Base-by-base conservation (phyloP, 2,797 vertebrate species). In the Cuculus canorus region DNA sequence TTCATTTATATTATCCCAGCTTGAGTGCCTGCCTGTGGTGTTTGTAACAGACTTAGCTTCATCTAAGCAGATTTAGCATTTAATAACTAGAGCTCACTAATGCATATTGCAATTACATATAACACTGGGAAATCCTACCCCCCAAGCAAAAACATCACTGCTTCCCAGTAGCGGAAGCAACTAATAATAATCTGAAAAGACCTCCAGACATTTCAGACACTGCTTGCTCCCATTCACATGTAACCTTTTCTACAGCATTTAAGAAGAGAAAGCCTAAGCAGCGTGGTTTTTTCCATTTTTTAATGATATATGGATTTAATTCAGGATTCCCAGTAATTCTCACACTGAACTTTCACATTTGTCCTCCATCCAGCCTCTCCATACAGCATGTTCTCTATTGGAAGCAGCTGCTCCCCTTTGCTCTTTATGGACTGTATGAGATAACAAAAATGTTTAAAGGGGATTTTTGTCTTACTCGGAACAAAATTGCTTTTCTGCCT, bases 1-100 rank as follows among this genome's bases (percentile, higher is more conserved):
- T 85, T 94, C 79, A 32, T 75, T 83, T 77, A 13, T 72, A 92
- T 91, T 86, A 93, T 75, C 69, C 68, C 92, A 88, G 70, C 9
- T 65, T 81, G 53, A 92, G 84, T 54, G 93, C 66, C 64, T 63
- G 61, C 56, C 75, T 76, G 73, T 22, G 69, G 77, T 88, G 90
- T 95, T 87, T 82, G 78, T 95, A 93, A 94, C 65, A 71, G 87
- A 79, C 3, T 94, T 72, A 80, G 91, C 76, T 92, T 92, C 89
- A 92, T 89, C 92, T 82, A 78, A 94, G 78, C 70, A 93, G 93
- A 95, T 94, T 96, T 96, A 76, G 73, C 70, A 45, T 59, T 48
- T 96, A 91, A 92, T 92, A 95, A 92, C 95, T 79, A 65, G 77
- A 88, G 87, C 77, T 93, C 63, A 77, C 81, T 92, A 92, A 96